A percentile compares a stretch with the other conserved stretches of the same genome.
Conservation (phyloP, 2,113 vertebrate genomes). For the Cryptoleucopteryx plumbea region DNA sequence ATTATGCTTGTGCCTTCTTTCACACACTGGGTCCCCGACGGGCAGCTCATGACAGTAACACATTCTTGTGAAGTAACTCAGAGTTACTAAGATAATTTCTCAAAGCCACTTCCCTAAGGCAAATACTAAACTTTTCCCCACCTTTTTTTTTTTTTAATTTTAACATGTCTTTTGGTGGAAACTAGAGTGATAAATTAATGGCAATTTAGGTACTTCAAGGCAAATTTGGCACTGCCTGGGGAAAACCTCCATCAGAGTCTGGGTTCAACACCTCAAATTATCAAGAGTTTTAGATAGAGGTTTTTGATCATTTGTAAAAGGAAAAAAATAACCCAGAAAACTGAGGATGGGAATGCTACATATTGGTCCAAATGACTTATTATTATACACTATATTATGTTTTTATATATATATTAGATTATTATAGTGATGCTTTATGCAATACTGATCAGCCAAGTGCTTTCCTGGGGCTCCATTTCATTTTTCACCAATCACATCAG, state of each 20-base stretch:
- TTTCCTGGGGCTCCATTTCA: background rate
- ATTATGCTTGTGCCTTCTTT: background rate
- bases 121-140: background rate
- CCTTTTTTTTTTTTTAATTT: background rate
- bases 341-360: background rate
- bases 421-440: background rate
- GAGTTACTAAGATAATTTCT: conserved; percentile 25
- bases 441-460: background rate
- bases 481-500: background rate
- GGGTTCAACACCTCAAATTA: background rate
- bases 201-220: background rate
- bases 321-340: background rate
- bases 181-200: background rate
- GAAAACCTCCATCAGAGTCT: background rate
- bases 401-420: background rate
- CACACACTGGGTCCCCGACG: background rate
- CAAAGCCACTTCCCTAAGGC: background rate
- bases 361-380: background rate
- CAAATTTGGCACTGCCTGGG: background rate
- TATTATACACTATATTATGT: background rate
- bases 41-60: background rate
- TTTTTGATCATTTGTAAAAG: background rate
- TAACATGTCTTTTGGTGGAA: background rate
- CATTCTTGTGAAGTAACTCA: background rate
- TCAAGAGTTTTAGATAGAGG: background rate